Evolutionary conservation across 2,797 vertebrate species (phyloP).

Genomic region (Prionace glauca): DNA sequence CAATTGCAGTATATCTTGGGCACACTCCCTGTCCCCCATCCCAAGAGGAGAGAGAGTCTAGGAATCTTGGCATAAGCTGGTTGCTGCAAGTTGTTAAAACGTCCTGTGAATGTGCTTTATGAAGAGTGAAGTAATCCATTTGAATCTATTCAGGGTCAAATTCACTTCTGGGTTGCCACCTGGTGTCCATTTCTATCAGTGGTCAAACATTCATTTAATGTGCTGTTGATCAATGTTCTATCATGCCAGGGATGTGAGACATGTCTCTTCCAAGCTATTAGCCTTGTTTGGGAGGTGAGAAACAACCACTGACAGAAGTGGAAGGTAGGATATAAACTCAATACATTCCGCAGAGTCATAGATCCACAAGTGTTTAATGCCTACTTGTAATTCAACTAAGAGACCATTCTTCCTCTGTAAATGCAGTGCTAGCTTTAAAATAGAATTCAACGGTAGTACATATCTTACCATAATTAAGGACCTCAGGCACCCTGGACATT

Average conservation of each 20-base stretch:
- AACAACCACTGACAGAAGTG: too few species aligned
- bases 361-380: background rate
- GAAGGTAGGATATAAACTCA: background rate
- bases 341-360: background rate
- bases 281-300: background rate
- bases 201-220: background rate
- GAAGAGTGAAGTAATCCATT: background rate
- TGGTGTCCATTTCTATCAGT: background rate
- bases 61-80: too few species aligned
- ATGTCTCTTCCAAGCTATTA: background rate
- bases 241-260: background rate
- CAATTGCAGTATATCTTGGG: background rate
- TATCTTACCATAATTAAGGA: background rate
- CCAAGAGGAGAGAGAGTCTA: too few species aligned
- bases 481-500: too few species aligned
- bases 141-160: background rate
- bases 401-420: background rate
- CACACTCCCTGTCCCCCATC: too few species aligned
- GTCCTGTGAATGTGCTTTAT: background rate
- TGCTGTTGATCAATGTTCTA: background rate
- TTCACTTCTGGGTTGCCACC: background rate
- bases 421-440: background rate
- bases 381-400: background rate
- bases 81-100: background rate
- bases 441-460: background rate